These are phyloP conservation scores for Hermatobates lingyangjiaoensis DNA, from an alignment of 1,140 invertebrate species.

Conservation along the genomic window DNA sequence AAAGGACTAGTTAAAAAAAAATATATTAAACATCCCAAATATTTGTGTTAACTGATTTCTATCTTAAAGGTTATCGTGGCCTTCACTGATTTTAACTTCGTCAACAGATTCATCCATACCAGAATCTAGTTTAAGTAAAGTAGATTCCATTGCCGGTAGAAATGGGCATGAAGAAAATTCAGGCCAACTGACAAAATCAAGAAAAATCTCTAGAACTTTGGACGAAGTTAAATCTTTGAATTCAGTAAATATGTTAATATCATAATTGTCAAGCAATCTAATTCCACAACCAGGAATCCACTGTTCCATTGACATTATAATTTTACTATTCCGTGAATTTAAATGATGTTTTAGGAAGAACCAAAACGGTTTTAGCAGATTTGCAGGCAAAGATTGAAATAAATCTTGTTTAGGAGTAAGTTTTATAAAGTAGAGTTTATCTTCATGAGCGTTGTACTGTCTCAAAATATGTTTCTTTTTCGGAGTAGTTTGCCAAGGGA, in stretches of 20 bases:
- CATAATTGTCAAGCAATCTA: slow-evolving; percentile 22
- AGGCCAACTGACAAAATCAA: slow-evolving; percentile 25
- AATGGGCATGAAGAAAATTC: slow-evolving; percentile 22
- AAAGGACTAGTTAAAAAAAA: no score
- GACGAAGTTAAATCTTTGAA: slow-evolving; percentile 24
- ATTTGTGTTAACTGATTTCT: no score
- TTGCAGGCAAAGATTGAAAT: background rate
- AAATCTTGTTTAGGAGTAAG: slow-evolving; percentile 7
- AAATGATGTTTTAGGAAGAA: slow-evolving; percentile 7
- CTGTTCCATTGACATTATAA: slow-evolving; percentile 19
- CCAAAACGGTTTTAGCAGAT: slow-evolving; percentile 4
- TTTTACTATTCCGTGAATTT: background rate
- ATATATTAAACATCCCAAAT: no score
- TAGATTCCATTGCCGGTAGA: slow-evolving; percentile 17
- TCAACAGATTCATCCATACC: background rate
- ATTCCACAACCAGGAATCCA: slow-evolving; percentile 29
- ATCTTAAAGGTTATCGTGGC: background rate
- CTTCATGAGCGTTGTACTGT: background rate
- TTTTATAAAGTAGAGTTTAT: slow-evolving; percentile 6
- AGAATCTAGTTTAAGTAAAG: background rate
- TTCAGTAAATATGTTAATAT: slow-evolving; percentile 26
- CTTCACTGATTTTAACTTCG: background rate
- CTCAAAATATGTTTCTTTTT: background rate
- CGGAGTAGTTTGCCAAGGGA: slow-evolving; percentile 7
- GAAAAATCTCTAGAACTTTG: slow-evolving; percentile 24